phyloP scores from a whole-genome alignment of 2,888 invertebrate species.

The Bembecia ichneumoniformis region DNA sequence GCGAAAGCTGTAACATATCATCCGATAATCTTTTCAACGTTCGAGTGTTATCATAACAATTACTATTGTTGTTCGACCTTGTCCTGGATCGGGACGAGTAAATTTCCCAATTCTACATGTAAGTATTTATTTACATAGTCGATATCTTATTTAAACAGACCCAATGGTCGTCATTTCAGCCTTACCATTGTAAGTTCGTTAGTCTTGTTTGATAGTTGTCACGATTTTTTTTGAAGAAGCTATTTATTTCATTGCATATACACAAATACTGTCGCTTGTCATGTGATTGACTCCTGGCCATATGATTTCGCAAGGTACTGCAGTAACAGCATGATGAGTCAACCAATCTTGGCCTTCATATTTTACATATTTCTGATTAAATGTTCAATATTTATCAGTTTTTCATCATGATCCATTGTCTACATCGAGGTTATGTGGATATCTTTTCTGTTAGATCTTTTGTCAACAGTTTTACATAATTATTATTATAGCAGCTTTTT shows the following conservation, averaged over 20 bases:
- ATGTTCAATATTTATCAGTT: neutral
- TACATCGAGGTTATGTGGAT: too few species aligned
- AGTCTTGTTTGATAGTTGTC: conserved; percentile 35
- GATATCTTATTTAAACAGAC: conserved; percentile 36
- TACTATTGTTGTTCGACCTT: conserved; percentile 52
- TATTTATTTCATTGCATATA: conserved; percentile 30
- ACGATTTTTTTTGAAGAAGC: conserved; percentile 34
- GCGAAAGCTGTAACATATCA: conserved; percentile 1
- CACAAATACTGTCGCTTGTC: conserved; percentile 13
- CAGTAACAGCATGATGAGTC: too few species aligned
- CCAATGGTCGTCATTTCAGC: conserved; percentile 30
- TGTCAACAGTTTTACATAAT: too few species aligned
- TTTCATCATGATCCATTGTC: conserved; percentile 1
- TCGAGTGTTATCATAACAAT: conserved; percentile 45
- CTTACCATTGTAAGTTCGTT: conserved; percentile 44
- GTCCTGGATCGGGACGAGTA: conserved; percentile 32
- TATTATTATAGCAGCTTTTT: too few species aligned
- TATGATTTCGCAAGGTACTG: conserved; percentile 14
- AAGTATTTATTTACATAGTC: conserved; percentile 37
- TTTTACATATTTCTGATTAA: too few species aligned
- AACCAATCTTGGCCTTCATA: conserved; percentile 18
- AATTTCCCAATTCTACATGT: conserved; percentile 28
- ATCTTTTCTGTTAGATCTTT: too few species aligned
- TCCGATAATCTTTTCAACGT: conserved; percentile 26
- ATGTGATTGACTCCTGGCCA: conserved; percentile 24